Conservation (phyloP, 2,113 vertebrate species). For the Pelecanoides urinatrix region DNA sequence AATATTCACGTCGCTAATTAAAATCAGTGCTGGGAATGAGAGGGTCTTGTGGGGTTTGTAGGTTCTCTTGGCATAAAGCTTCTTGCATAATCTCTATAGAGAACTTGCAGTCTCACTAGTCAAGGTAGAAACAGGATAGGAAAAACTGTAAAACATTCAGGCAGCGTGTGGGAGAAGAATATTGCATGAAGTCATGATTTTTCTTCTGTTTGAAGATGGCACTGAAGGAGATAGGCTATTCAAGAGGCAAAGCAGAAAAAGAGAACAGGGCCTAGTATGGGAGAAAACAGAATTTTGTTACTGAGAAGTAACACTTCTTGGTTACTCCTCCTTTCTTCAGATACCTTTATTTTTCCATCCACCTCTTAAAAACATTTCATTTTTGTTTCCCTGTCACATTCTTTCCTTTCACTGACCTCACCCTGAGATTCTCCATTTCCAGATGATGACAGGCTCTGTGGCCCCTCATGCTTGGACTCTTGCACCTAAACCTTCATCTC, state of each 20-base stretch:
- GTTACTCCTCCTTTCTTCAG: background rate
- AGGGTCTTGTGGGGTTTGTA: background rate
- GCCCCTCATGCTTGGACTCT: background rate
- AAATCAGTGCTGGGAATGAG: background rate
- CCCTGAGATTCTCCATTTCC: background rate
- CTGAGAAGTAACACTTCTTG: background rate
- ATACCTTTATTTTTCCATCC: background rate
- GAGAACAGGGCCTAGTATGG: background rate
- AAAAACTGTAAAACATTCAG: conserved; percentile 1
- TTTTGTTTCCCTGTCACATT: background rate
- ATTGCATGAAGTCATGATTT: conserved; percentile 31
- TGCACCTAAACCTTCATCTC: background rate
- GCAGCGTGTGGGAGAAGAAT: conserved; percentile 32
- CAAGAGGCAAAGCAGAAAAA: background rate
- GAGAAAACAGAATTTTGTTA: background rate
- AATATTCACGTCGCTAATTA: background rate
- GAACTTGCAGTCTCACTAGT: background rate
- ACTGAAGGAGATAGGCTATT: background rate
- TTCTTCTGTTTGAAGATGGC: background rate
- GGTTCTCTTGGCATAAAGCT: background rate
- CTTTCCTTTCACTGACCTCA: background rate
- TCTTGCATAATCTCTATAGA: conserved; percentile 16
- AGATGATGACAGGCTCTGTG: background rate
- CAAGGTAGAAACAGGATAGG: conserved; percentile 15
- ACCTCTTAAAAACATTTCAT: background rate